These are phyloP conservation scores for Myopa tessellatipennis DNA, from an alignment of 2,888 invertebrate species.

Conservation along the genomic window DNA sequence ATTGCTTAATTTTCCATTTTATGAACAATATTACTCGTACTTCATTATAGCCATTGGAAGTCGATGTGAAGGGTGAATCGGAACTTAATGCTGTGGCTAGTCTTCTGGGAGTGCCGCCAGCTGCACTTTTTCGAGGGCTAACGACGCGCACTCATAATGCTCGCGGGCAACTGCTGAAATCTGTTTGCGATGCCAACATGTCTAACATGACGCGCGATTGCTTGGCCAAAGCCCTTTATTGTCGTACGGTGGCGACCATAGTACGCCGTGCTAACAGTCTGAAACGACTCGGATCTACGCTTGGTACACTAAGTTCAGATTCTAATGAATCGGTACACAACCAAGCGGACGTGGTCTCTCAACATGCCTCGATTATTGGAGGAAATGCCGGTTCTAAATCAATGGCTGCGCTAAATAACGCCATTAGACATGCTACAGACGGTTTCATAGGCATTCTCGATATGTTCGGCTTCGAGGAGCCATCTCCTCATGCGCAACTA, in stretches of 20 bases:
- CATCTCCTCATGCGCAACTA: constrained; percentile 83
- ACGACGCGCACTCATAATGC: constrained; percentile 85
- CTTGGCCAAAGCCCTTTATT: constrained; percentile 91
- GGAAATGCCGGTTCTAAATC: constrained; percentile 86
- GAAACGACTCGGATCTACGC: constrained; percentile 82
- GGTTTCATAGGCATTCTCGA: constrained; percentile 96
- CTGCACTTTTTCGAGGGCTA: constrained; percentile 76
- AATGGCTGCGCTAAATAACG: constrained; percentile 92
- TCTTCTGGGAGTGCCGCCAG: constrained; percentile 74
- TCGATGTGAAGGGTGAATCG: constrained; percentile 82
- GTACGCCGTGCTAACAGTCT: constrained; percentile 92
- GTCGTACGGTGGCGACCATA: constrained; percentile 93
- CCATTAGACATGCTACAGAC: constrained; percentile 91
- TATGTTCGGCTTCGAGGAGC: constrained; percentile 97
- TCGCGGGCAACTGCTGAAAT: constrained; percentile 82
- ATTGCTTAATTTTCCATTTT: no score
- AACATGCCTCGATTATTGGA: constrained; percentile 86
- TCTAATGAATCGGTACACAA: constrained; percentile 93
- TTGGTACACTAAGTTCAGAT: constrained; percentile 89
- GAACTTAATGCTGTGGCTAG: constrained; percentile 89
- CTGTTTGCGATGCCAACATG: constrained; percentile 85
- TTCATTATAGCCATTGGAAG: constrained; percentile 72
- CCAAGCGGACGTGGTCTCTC: constrained; percentile 85
- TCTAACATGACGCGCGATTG: constrained; percentile 90
- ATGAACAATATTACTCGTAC: no score